These are phyloP conservation scores for Drosophila micromelanica DNA, from an alignment of 1,140 invertebrate genomes.

Conservation along the genomic window DNA sequence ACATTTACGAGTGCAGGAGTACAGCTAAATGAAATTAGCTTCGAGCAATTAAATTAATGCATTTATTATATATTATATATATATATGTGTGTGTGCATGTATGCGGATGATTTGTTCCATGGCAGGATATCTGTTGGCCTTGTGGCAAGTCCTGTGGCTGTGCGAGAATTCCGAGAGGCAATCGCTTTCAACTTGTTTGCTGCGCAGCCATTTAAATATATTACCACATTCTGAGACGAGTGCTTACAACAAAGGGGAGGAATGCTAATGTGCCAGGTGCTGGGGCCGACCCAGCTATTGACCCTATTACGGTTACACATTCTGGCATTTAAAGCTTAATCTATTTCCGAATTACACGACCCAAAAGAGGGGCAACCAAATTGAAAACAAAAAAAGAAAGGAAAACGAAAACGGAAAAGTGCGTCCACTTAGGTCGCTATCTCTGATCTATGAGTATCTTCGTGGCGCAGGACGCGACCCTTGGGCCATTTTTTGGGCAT, in stretches of 20 bases:
- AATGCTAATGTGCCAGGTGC: constrained; percentile 45
- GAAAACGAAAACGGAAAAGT: not conserved
- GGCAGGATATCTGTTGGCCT: not conserved
- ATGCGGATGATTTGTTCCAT: too few species aligned
- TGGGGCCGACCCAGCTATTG: constrained; percentile 31
- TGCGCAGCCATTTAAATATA: constrained; percentile 45
- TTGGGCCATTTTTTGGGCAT: constrained; percentile 17
- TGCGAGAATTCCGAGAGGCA: constrained; percentile 15
- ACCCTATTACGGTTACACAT: constrained; percentile 49
- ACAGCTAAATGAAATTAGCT: not conserved
- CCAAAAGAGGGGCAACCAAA: not conserved
- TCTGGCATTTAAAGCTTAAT: constrained; percentile 51
- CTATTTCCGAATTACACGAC: constrained; percentile 34
- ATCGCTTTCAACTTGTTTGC: constrained; percentile 40
- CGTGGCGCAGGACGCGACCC: constrained; percentile 7
- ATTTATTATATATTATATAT: not conserved
- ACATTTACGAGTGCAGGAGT: not conserved
- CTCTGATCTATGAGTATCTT: constrained; percentile 57
- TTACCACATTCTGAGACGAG: constrained; percentile 36
- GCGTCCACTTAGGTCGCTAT: constrained; percentile 45
- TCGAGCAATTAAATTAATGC: constrained; percentile 1
- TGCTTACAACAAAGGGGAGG: constrained; percentile 36
- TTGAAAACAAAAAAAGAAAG: not conserved
- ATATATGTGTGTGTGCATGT: not conserved
- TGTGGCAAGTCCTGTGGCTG: not conserved